Base-by-base conservation (phyloP, 2,113 vertebrate genomes). In the Tauraco erythrolophus region DNA sequence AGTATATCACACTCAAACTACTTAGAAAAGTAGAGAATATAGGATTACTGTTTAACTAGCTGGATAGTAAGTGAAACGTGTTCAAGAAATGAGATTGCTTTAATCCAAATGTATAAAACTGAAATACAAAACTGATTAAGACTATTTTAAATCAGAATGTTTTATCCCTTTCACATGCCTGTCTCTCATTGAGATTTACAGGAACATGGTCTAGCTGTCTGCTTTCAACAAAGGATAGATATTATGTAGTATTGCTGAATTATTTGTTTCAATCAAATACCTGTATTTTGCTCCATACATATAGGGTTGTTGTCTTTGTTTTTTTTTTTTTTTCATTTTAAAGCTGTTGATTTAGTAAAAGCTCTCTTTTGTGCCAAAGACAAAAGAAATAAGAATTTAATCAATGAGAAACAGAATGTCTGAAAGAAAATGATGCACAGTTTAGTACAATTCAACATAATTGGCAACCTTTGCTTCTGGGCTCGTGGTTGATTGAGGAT, bases 241-340 rank as follows among this genome's bases (percentile, higher is more conserved):
- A 46, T 39, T 53, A 35, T 71, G 13, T 23, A 17, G 11, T 27
- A 45, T 19, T 84, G 23, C 6, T 58, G 35, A 61, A 53, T 21
- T 65, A 11, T 37, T 82, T 56, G 1, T 76, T 84, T 71, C 30
- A n/a, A 23, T 28, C 6, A 78, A 35, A 37, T 57, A 54, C 14
- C 22, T n/a, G 10, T 19, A 35, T 72, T 95, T 93, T 84, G 3
- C 8, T 57, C 45, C 9, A 24, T 61, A 33, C 6, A 3, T 53
- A 8, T 2, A 33, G 1, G 17, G 5, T 5, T 2, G 0, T 4
- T 78, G 71, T 50, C 74, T 46, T 57, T 12, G n/a, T 9, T 41
- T 41, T 41, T 5, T 2, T 0, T 4, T 78, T 75, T 50, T 77
- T 46, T 57, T 12, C 27, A 10, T 43, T 90, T 88, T 68, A 28